Percentiles rank a stretch among this genome's conserved stretches.
phyloP scores from a whole-genome alignment of 2,888 invertebrate species.

The Rotaria socialis region DNA sequence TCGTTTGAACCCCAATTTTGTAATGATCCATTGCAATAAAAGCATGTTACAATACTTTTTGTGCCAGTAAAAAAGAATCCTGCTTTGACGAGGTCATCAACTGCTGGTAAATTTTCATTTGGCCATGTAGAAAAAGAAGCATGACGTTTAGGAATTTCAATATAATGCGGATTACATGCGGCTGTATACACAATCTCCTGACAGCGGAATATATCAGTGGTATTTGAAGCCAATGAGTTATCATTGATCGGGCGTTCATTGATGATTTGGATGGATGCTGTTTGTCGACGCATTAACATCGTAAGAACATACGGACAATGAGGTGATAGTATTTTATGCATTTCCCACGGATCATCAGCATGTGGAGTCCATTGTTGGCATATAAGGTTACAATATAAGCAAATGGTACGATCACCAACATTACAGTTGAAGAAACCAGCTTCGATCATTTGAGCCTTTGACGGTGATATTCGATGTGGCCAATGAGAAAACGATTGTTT shows the following conservation, averaged over 20 bases:
- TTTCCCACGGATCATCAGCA: background rate
- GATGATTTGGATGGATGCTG: background rate
- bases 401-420: constrained; percentile 8
- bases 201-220: background rate
- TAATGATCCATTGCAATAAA: constrained; percentile 10
- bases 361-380: background rate
- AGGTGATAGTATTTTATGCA: background rate
- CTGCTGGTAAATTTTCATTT: background rate
- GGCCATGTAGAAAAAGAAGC: background rate
- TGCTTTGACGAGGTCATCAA: background rate
- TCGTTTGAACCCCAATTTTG: background rate
- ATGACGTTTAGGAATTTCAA: background rate
- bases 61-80: background rate
- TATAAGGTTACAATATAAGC: background rate
- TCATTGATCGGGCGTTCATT: background rate
- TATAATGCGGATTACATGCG: background rate
- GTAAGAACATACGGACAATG: background rate
- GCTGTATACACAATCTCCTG: background rate
- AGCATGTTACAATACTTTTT: background rate
- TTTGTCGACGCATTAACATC: background rate
- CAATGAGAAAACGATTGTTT: constrained; percentile 24
- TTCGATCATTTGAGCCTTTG: background rate
- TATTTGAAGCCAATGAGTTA: no score
- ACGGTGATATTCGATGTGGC: background rate
- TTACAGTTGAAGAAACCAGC: background rate